phyloP scores from a whole-genome alignment of 2,888 invertebrate species.

The Embidobia sp. region DNA sequence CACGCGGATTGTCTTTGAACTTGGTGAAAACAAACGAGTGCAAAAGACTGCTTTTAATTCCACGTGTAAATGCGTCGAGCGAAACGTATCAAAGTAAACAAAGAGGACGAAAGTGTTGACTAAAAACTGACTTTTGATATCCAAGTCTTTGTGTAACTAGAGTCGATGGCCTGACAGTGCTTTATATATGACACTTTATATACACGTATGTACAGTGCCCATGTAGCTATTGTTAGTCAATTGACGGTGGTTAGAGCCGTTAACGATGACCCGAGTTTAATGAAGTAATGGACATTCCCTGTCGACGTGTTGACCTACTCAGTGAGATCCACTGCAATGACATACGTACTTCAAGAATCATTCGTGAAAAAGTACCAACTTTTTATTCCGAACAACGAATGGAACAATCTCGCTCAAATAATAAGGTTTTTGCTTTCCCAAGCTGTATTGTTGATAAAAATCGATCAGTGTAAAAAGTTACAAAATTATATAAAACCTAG shows the following conservation, averaged over 20 bases:
- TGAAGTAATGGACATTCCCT: constrained; percentile 80
- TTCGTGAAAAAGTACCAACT: constrained; percentile 11
- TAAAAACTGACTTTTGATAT: constrained; percentile 41
- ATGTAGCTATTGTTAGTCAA: constrained; percentile 61
- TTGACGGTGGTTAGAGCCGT: constrained; percentile 73
- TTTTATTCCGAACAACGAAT: constrained; percentile 1
- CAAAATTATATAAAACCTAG: not conserved
- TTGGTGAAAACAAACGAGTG: not conserved
- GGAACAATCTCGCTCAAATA: constrained; percentile 2
- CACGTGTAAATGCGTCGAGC: not conserved
- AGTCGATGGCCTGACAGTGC: not conserved
- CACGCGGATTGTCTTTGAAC: not conserved
- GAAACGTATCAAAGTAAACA: constrained; percentile 8
- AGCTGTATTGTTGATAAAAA: no score
- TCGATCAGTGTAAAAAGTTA: not conserved
- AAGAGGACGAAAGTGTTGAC: constrained; percentile 13
- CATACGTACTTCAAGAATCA: constrained; percentile 38
- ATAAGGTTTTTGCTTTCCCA: not conserved
- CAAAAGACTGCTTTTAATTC: constrained; percentile 1
- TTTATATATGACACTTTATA: constrained; percentile 22
- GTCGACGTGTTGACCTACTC: constrained; percentile 77
- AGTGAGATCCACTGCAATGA: constrained; percentile 47
- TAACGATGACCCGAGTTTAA: constrained; percentile 77
- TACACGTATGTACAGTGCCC: constrained; percentile 44
- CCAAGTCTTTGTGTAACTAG: constrained; percentile 30